These are phyloP conservation scores for Candidula unifasciata DNA, from an alignment of 2,888 invertebrate species.

Conservation along the genomic window DNA sequence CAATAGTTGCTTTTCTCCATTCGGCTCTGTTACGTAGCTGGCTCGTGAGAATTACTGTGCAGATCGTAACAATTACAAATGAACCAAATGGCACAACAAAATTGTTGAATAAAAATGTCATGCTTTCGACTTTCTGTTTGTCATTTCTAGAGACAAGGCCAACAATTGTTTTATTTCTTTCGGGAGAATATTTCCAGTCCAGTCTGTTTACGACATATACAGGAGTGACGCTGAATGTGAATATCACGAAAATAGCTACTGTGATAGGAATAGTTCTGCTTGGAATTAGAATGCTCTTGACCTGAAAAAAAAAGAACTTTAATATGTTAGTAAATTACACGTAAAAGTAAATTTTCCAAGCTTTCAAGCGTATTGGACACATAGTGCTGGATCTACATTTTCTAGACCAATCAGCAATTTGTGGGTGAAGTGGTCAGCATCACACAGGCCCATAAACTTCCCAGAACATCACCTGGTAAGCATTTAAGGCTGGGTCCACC, in stretches of 20 bases:
- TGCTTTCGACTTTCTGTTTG: background rate
- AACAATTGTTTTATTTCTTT: slow-evolving; percentile 20
- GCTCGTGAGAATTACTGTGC: background rate
- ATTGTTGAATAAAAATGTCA: slow-evolving; percentile 25
- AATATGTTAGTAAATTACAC: too few relatives aligned
- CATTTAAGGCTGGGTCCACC: too few relatives aligned
- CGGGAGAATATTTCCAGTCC: slow-evolving; percentile 22
- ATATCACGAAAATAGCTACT: background rate
- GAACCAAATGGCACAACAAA: slow-evolving; percentile 19
- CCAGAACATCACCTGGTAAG: too few relatives aligned
- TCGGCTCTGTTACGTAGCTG: background rate
- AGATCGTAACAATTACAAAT: background rate
- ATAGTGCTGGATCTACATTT: too few relatives aligned
- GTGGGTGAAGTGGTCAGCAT: too few relatives aligned
- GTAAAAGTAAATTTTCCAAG: too few relatives aligned
- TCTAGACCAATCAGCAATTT: too few relatives aligned
- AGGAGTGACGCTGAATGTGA: slow-evolving; percentile 16
- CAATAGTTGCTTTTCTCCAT: slow-evolving; percentile 1
- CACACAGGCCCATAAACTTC: too few relatives aligned
- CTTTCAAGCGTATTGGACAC: too few relatives aligned
- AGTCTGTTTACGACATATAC: slow-evolving; percentile 10
- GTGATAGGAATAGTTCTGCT: background rate
- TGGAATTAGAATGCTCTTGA: slow-evolving; percentile 21
- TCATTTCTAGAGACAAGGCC: slow-evolving; percentile 6
- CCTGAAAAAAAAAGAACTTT: background rate